A percentile compares a stretch with the other conserved stretches of the same genome.
Conservation (phyloP, 2,797 vertebrate species). For the Anguilla megastoma region DNA sequence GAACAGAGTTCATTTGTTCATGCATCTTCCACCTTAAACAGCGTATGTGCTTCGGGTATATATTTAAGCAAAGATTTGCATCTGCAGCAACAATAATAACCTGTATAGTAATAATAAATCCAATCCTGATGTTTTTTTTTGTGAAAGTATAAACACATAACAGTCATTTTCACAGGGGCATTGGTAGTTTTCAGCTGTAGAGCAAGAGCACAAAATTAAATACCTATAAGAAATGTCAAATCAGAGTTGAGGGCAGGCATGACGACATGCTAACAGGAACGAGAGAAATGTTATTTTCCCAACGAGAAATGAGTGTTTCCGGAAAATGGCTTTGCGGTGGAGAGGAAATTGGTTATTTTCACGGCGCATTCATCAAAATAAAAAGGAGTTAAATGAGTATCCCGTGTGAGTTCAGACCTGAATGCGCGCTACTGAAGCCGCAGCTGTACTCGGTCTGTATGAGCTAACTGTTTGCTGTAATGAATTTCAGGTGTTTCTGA, state of each 20-base stretch:
- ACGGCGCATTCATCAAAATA: conserved; percentile 65
- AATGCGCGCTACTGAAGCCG: conserved; percentile 50
- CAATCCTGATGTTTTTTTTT: neutral
- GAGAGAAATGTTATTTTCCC: conserved; percentile 58
- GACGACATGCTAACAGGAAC: conserved; percentile 38
- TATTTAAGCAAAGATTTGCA: neutral
- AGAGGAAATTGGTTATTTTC: conserved; percentile 65
- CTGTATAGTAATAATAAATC: neutral
- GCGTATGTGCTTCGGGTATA: conserved; percentile 1
- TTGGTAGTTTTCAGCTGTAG: neutral
- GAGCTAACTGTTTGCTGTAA: conserved; percentile 47
- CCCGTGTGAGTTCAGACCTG: conserved; percentile 54
- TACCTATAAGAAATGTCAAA: neutral
- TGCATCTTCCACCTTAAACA: conserved; percentile 9
- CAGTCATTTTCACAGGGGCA: neutral
- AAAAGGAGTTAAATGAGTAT: conserved; percentile 62
- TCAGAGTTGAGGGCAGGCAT: conserved; percentile 8
- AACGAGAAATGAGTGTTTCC: conserved; percentile 44
- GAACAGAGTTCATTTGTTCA: conserved; percentile 18
- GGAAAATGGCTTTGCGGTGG: conserved; percentile 57
- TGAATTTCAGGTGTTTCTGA: conserved; percentile 57
- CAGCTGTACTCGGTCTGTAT: conserved; percentile 48
- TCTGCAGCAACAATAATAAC: neutral
- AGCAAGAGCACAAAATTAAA: neutral
- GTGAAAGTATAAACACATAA: neutral